Evolutionary conservation across 1,140 invertebrate species (phyloP), one percentile per base, ranked within the genome.

Genomic region (Colletes gigas): DNA sequence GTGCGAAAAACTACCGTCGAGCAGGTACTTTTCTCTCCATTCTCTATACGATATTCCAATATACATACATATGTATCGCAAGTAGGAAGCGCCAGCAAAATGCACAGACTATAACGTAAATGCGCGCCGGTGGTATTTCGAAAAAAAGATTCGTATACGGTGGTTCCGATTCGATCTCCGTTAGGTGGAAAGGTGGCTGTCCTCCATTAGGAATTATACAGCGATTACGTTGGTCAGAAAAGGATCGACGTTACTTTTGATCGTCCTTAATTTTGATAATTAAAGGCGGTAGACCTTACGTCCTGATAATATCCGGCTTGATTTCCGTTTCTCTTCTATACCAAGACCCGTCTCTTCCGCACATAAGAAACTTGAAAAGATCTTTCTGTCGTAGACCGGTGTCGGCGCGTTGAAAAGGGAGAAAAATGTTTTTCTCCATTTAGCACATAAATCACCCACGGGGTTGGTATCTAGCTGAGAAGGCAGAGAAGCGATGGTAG

Each of bases 361-460:
- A 72, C 68, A 78, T 78, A 89, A 87, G 82, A 86, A 87, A 90
- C 72, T 67, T 30, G 85, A 66, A 66, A 69, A 80, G 85, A 82
- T 85, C 87, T 81, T 84, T 83, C 69, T 85, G 82, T 69, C 41
- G 68, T n/a, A 71, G 74, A 69, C 76, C 82, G 76, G 70, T 79
- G 81, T 85, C 78, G 82, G 39, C 70, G 82, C 72, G 84, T 86
- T 83, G 89, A 86, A 90, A 88, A 84, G 87, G 82, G 89, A 89
- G 82, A 91, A 92, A 93, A 92, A 93, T 93, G 91, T 93, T 93
- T 93, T 93, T 93, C 92, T 92, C 92, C 91, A 93, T 93, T 93
- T 93, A 93, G 87, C 92, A 89, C 93, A 93, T 93, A 93, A 93
- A 93, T 93, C 90, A 91, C 82, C 80, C 60, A 83, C 79, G 84